Base-by-base conservation (phyloP, 2,113 vertebrate genomes). In the Apus apus region DNA sequence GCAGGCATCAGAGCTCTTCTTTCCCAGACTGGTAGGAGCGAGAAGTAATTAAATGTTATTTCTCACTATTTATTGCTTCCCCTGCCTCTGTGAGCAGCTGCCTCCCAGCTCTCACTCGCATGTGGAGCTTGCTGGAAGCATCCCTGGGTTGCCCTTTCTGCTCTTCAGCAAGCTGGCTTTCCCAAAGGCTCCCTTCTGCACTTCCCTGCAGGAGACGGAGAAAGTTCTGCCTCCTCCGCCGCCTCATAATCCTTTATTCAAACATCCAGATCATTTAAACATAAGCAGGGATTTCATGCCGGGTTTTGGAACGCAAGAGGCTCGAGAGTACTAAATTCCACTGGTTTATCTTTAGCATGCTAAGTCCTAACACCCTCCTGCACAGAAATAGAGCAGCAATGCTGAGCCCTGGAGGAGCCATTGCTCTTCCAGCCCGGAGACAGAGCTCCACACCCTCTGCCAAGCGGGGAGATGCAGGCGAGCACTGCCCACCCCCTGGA, bases 251-350 rank as follows among this genome's bases (percentile, higher is more conserved):
- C 94, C 85, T 88, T 85, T 57, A 64, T 64, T 93, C 90, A 87
- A 95, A 88, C 72, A 67, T 34, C 57, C 75, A 70, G 87, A 83
- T 94, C 90, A 85, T 91, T 94, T 65, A 96, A 91, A 79, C 87
- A 58, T 38, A 64, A 93, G 85, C 81, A 48, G 79, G 87, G 90
- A 91, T 96, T 94, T 95, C 92, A 45, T 25, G 68, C 45, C 3
- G 1, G 29, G 61, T 56, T 93, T 92, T 17, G 9, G 87, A 91
- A 75, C n/a, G 74, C 54, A 17, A 48, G 56, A 6, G 19, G 34
- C 81, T 70, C 15, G 4, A 11, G 60, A 56, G 53, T 25, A 85
- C 83, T 89, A 62, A 88, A 57, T 91, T 74, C 56, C 89, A 86
- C 79, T 5, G 4, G 80, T 74, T 89, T 66, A 79, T 73, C 74